These are phyloP conservation scores for Silvanus unidentatus DNA, from an alignment of 2,888 invertebrate genomes.

Conservation along the genomic window DNA sequence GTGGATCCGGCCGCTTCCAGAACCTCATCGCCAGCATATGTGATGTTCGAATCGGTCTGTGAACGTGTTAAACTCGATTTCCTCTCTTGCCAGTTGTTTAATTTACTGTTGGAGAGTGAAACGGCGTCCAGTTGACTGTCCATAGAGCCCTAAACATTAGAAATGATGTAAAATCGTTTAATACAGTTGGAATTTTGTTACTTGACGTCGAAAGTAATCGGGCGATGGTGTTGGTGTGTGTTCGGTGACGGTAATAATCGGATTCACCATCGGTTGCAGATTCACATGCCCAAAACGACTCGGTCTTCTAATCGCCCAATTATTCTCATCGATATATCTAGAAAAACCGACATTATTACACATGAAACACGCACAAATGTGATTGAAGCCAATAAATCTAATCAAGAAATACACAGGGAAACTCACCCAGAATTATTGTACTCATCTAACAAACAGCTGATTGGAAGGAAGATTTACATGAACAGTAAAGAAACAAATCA, in stretches of 20 bases:
- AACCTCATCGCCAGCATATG: conserved; percentile 78
- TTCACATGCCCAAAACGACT: conserved; percentile 48
- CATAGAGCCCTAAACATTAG: conserved; percentile 61
- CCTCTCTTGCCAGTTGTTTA: conserved; percentile 58
- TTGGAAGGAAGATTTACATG: conserved; percentile 31
- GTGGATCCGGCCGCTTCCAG: conserved; percentile 84
- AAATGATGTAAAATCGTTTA: not conserved
- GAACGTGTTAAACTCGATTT: conserved; percentile 70
- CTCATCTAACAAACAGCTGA: conserved; percentile 84
- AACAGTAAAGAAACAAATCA: conserved; percentile 3
- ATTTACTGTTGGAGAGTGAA: conserved; percentile 54
- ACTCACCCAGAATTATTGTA: conserved; percentile 77
- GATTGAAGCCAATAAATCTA: not conserved
- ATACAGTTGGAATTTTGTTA: conserved; percentile 29
- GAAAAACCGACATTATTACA: not conserved
- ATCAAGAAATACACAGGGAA: not conserved
- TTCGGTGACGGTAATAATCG: conserved; percentile 95
- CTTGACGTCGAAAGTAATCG: conserved; percentile 76
- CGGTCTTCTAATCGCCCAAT: conserved; percentile 57
- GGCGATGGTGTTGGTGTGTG: conserved; percentile 91
- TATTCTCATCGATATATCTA: conserved; percentile 68
- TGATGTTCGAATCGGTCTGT: conserved; percentile 88
- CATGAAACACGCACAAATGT: not conserved
- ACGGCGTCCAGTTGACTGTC: conserved; percentile 78
- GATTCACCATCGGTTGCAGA: conserved; percentile 71